These are phyloP conservation scores for Aspidoscelis tigris DNA, from an alignment of 2,113 vertebrate genomes.

Conservation along the genomic window DNA sequence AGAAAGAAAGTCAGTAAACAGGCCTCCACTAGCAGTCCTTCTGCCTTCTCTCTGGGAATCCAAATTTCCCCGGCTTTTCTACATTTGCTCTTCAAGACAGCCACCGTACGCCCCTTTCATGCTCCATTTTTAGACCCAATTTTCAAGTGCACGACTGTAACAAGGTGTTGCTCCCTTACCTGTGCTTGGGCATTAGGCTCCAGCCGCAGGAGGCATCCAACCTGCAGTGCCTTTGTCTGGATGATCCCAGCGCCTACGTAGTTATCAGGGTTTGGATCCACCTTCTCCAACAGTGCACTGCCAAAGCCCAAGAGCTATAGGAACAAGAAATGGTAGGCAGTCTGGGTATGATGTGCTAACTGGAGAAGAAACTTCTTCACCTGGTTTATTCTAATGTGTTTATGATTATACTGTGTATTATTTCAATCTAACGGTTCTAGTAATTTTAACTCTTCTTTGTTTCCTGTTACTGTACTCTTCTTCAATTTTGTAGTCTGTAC, in stretches of 20 bases:
- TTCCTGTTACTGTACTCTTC: no score
- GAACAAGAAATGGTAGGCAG: not conserved
- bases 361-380: not conserved
- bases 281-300: constrained; percentile 88
- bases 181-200: constrained; percentile 93
- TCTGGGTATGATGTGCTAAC: not conserved
- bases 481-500: no score
- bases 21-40: no score
- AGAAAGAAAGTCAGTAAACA: not conserved
- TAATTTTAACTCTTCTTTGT: no score
- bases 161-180: constrained; percentile 67
- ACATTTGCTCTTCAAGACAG: no score
- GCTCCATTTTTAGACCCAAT: not conserved
- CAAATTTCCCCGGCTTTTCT: not conserved
- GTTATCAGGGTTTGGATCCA: constrained; percentile 93
- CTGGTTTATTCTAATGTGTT: no score
- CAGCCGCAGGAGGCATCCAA: constrained; percentile 90
- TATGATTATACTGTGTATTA: no score
- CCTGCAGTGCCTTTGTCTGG: constrained; percentile 90
- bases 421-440: no score
- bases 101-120: no score
- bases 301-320: constrained; percentile 88
- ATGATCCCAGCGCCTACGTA: constrained; percentile 93
- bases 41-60: no score
- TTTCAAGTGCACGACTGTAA: not conserved